Base-by-base conservation (phyloP, 2,113 vertebrate genomes). In the Gasterosteus aculeatus region DNA sequence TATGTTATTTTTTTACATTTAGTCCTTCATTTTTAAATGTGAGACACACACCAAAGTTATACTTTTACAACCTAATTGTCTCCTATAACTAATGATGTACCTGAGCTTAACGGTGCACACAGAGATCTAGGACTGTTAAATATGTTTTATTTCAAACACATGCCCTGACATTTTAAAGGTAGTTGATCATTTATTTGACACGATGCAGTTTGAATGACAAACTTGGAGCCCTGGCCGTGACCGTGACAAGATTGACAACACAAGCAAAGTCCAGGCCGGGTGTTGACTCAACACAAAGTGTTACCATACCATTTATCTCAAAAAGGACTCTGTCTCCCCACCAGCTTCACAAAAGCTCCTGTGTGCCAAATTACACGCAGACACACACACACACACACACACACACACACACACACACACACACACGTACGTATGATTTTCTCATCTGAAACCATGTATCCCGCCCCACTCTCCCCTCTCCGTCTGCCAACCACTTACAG, bases 391-490 rank as follows among this genome's bases (percentile, higher is more conserved):
- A 65, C 53, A 77, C 58, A 75, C 61, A 42, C 56, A 68, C n/a
- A 65, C 53, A 77, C 58, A 75, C 61, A n/a, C n/a, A n/a, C 53
- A 77, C 54, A 69, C 63, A 70, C 35, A 65, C 53, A 77, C 58
- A 75, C 61, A 42, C 56, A 68, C n/a, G 44, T 2, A 0, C n/a
- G 51, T 35, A 26, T 59, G 54, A 74, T 80, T 60, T 71, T 75
- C n/a, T 81, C 71, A 85, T 85, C 70, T 77, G 69, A 89, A 78
- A 91, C 80, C 61, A 58, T 87, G 70, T 72, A 62, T 75, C 72
- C 49, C 41, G 26, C 49, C 49, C 76, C 68, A 74, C 58, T 61
- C 63, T 47, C 61, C 53, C 49, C 63, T 75, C 63, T 74, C 74
- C 31, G 42, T 78, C 82, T 75, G 58, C 42, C 16, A 75, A 68